phyloP scores from a whole-genome alignment of 2,113 vertebrate genomes.

The Grallaria varia region DNA sequence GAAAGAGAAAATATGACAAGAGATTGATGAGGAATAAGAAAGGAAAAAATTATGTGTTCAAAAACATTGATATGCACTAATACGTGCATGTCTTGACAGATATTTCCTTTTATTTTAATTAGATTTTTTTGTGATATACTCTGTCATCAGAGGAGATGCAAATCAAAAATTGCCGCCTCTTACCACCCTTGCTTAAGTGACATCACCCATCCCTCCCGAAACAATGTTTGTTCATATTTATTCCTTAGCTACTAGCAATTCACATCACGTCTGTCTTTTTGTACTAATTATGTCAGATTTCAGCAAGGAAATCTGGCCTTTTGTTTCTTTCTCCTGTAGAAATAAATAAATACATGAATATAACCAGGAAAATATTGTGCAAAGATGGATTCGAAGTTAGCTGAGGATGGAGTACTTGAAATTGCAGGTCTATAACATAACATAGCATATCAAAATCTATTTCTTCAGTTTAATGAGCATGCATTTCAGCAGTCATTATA shows the following conservation, averaged over 20 bases:
- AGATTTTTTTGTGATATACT: background rate
- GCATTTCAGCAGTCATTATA: constrained; percentile 64
- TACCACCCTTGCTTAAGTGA: background rate
- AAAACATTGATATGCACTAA: background rate
- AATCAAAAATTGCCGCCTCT: background rate
- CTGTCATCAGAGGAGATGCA: background rate
- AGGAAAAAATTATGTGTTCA: background rate
- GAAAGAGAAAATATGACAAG: background rate
- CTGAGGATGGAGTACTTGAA: constrained; percentile 17
- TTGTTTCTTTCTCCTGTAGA: background rate
- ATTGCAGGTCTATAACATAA: constrained; percentile 39
- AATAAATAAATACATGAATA: background rate
- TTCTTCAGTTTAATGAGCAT: constrained; percentile 67
- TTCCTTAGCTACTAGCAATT: background rate
- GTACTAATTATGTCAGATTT: constrained; percentile 22
- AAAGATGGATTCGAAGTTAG: constrained; percentile 40
- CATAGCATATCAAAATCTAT: constrained; percentile 50
- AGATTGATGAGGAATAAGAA: background rate
- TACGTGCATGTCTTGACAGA: background rate
- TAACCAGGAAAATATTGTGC: constrained; percentile 38
- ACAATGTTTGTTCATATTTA: background rate
- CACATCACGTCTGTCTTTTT: constrained; percentile 1
- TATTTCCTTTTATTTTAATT: background rate
- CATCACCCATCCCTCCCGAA: background rate
- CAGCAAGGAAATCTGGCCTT: background rate